phyloP scores from a whole-genome alignment of 2,797 vertebrate genomes.

The Salarias fasciatus region DNA sequence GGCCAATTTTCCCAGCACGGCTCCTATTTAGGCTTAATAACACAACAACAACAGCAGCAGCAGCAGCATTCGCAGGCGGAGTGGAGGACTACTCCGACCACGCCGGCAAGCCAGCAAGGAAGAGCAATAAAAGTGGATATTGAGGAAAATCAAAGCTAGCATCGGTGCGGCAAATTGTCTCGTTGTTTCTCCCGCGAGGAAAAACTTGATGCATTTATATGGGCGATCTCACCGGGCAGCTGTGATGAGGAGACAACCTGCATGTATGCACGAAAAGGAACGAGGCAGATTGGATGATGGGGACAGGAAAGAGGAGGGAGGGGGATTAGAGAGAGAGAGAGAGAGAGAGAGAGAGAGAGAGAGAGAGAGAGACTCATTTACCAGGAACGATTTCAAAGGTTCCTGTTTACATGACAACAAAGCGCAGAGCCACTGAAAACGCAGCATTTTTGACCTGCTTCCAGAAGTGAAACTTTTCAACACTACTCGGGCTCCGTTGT shows the following conservation, averaged over 20 bases:
- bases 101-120: neutral
- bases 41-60: conserved; percentile 54
- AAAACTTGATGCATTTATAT: conserved; percentile 29
- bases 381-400: too few relatives aligned
- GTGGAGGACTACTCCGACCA: conserved; percentile 20
- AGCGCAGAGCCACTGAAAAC: too few relatives aligned
- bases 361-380: conserved; percentile 3
- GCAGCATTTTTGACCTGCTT: too few relatives aligned
- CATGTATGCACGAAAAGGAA: conserved; percentile 12
- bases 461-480: too few relatives aligned
- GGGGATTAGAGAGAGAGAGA: conserved; percentile 33
- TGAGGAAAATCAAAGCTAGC: conserved; percentile 47
- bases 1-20: conserved; percentile 74
- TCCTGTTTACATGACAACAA: too few relatives aligned
- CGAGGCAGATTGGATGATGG: conserved; percentile 28
- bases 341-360: too few relatives aligned
- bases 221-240: conserved; percentile 2
- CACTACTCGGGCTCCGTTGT: too few relatives aligned
- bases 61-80: conserved; percentile 39
- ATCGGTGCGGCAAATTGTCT: conserved; percentile 21
- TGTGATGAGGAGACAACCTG: neutral
- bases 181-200: conserved; percentile 12
- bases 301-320: conserved; percentile 39
- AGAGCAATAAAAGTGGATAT: conserved; percentile 41
- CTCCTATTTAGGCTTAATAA: conserved; percentile 65